Conservation (phyloP, 1,140 invertebrate genomes). For the Planococcus citri region DNA sequence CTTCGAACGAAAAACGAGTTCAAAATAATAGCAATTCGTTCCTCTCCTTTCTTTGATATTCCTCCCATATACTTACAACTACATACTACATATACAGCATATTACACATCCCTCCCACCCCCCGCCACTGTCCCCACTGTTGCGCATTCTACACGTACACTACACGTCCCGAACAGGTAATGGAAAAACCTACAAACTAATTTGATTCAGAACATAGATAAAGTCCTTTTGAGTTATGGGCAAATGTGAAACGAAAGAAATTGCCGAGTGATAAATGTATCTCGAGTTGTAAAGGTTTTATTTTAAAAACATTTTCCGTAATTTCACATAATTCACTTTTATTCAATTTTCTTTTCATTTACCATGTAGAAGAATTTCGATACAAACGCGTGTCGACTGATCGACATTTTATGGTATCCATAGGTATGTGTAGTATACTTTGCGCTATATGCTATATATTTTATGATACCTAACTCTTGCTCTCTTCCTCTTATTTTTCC, state of each 20-base stretch:
- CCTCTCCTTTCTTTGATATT: neutral
- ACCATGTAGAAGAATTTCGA: neutral
- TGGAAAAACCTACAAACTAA: neutral
- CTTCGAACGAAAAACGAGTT: neutral
- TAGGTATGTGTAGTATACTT: too few species aligned
- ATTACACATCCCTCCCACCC: too few species aligned
- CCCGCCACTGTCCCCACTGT: too few species aligned
- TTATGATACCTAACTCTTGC: too few species aligned
- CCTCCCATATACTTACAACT: too few species aligned
- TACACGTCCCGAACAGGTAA: neutral
- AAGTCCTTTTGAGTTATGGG: neutral
- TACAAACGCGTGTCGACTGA: too few species aligned
- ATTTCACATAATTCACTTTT: slow-evolving; percentile 8
- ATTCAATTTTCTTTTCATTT: slow-evolving; percentile 8
- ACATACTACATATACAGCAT: too few species aligned
- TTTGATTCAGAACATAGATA: neutral
- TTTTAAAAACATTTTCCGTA: slow-evolving; percentile 8
- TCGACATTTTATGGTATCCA: too few species aligned
- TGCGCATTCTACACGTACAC: too few species aligned
- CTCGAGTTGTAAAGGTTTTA: neutral
- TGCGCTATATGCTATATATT: too few species aligned
- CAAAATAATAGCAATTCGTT: slow-evolving; percentile 7
- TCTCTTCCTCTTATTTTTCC: too few species aligned
- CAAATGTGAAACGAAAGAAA: neutral
- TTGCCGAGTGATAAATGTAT: slow-evolving; percentile 7